phyloP scores from a whole-genome alignment of 2,113 vertebrate genomes.

The Peromyscus leucopus region DNA sequence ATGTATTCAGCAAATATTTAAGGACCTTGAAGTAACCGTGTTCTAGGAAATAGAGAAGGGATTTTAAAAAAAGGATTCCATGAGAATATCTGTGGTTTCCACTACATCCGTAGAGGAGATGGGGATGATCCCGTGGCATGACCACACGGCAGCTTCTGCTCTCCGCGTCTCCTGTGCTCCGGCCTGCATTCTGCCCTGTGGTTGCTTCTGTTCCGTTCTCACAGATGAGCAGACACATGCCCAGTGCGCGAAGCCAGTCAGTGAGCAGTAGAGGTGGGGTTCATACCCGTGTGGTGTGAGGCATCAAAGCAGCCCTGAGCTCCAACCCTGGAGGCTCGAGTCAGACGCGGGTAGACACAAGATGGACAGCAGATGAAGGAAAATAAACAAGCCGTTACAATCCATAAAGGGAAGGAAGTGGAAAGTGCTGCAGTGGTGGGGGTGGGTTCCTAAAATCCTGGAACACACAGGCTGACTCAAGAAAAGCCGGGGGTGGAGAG shows the following conservation, averaged over 20 bases:
- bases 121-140: fast-evolving
- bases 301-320: neutral
- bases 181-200: neutral
- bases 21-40: neutral
- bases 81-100: neutral
- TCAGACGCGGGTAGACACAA: neutral
- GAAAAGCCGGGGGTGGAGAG: neutral
- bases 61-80: neutral
- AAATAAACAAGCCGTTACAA: neutral
- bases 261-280: neutral
- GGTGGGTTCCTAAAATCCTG: too few species aligned
- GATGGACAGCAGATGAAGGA: neutral
- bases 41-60: conserved; percentile 5
- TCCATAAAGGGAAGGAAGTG: neutral
- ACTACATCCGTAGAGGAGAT: neutral
- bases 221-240: neutral
- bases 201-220: neutral
- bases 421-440: neutral
- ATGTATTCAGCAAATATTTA: conserved; percentile 29
- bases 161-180: fast-evolving
- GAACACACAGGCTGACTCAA: neutral
- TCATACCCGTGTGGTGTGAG: too few species aligned
- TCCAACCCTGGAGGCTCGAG: neutral
- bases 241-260: neutral
- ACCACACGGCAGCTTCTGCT: fast-evolving